A percentile compares a stretch with the other conserved stretches of the same genome.
These are phyloP conservation scores for Bellardia pandia DNA, from an alignment of 2,888 invertebrate genomes.

Conservation along the genomic window DNA sequence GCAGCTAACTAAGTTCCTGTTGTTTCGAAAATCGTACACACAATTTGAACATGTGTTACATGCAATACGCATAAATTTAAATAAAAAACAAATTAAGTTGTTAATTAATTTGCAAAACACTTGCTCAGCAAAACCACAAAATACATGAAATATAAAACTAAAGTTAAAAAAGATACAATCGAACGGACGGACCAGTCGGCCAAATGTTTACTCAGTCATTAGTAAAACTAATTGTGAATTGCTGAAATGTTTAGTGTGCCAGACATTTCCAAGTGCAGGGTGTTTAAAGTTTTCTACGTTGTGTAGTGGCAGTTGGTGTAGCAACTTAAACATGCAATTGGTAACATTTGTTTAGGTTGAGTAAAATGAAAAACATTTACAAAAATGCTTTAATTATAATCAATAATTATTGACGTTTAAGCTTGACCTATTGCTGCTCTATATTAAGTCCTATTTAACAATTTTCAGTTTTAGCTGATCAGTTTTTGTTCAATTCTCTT, in stretches of 20 bases:
- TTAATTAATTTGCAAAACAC: slow-evolving; percentile 68
- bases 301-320: not conserved
- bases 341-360: slow-evolving; percentile 51
- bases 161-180: not conserved
- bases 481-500: too few relatives aligned
- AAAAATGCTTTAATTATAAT: slow-evolving; percentile 26
- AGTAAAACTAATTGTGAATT: slow-evolving; percentile 46
- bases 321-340: slow-evolving; percentile 20
- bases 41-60: slow-evolving; percentile 44
- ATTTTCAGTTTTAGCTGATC: too few relatives aligned
- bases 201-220: slow-evolving; percentile 43
- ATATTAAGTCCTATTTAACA: not conserved
- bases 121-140: slow-evolving; percentile 2
- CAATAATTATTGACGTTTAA: slow-evolving; percentile 36
- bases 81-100: slow-evolving; percentile 55
- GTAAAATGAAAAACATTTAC: slow-evolving; percentile 39
- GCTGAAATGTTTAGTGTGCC: slow-evolving; percentile 41
- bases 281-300: not conserved
- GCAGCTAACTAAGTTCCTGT: slow-evolving; percentile 40
- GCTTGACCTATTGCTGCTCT: slow-evolving; percentile 23
- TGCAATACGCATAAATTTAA: slow-evolving; percentile 53
- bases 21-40: slow-evolving; percentile 26
- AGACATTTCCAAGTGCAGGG: slow-evolving; percentile 5
- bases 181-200: not conserved
- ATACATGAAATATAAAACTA: slow-evolving; percentile 17